phyloP scores from a whole-genome alignment of 2,888 invertebrate genomes.

The Lepidonotus clava region DNA sequence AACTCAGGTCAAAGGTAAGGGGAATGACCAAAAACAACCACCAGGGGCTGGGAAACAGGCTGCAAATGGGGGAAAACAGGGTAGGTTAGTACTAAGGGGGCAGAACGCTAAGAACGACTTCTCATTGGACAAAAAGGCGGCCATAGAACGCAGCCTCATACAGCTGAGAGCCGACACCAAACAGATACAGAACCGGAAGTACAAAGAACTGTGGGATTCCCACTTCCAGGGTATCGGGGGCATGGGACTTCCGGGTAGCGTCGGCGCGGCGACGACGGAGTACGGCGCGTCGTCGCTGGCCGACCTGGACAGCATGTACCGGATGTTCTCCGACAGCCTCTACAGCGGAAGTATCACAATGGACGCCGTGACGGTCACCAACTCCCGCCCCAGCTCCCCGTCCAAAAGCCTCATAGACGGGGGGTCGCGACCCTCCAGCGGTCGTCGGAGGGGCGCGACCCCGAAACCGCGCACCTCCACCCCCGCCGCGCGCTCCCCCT shows the following conservation, averaged over 20 bases:
- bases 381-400: neutral
- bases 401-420: neutral
- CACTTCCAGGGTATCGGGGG: conserved; percentile 11
- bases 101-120: no score
- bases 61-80: no score
- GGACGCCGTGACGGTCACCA: neutral
- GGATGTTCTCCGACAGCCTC: conserved; percentile 20
- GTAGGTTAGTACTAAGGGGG: no score
- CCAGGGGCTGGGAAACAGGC: neutral
- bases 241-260: conserved; percentile 28
- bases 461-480: conserved; percentile 34
- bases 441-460: neutral
- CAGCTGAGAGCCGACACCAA: neutral
- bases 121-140: neutral
- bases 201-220: conserved; percentile 4
- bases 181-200: neutral
- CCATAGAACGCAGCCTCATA: neutral
- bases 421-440: neutral
- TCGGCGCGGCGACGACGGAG: conserved; percentile 6
- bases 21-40: neutral
- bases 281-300: neutral
- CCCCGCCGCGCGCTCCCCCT: neutral
- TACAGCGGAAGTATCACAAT: neutral
- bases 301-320: neutral
- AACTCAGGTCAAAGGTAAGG: no score